These are phyloP conservation scores for Lacerta viridis DNA, from an alignment of 2,797 vertebrate genomes.

Conservation along the genomic window DNA sequence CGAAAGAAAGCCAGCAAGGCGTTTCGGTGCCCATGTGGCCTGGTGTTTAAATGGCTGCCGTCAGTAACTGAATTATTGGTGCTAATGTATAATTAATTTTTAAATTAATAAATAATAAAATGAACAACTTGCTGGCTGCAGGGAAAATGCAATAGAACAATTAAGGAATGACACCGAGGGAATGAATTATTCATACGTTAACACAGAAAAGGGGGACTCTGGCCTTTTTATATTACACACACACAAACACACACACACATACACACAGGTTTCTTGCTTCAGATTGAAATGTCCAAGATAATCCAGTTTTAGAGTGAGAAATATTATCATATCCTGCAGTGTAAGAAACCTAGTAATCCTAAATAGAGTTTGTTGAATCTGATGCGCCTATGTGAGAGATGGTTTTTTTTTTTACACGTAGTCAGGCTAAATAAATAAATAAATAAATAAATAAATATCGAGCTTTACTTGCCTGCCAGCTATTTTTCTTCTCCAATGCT, in stretches of 20 bases:
- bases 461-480: constrained; percentile 30
- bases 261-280: constrained; percentile 5
- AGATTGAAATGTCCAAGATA: constrained; percentile 39
- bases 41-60: constrained; percentile 32
- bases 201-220: not conserved
- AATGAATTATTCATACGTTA: constrained; percentile 35
- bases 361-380: constrained; percentile 38
- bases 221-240: not conserved
- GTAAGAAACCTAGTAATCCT: constrained; percentile 30
- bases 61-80: constrained; percentile 37
- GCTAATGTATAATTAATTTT: constrained; percentile 51
- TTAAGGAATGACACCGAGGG: constrained; percentile 26
- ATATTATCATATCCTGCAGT: constrained; percentile 27
- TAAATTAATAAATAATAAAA: constrained; percentile 53
- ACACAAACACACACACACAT: too few species aligned
- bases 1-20: constrained; percentile 7
- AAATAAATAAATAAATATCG: constrained; percentile 46
- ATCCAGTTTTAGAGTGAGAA: constrained; percentile 38
- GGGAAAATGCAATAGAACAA: constrained; percentile 44
- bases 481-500: constrained; percentile 37
- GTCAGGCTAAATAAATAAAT: constrained; percentile 26
- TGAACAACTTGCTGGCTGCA: constrained; percentile 46
- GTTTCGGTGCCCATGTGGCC: not conserved
- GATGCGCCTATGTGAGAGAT: constrained; percentile 24
- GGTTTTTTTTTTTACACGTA: constrained; percentile 32